Evolutionary conservation across 2,888 invertebrate genomes (phyloP).

Genomic region (Mythimna lalbum): DNA sequence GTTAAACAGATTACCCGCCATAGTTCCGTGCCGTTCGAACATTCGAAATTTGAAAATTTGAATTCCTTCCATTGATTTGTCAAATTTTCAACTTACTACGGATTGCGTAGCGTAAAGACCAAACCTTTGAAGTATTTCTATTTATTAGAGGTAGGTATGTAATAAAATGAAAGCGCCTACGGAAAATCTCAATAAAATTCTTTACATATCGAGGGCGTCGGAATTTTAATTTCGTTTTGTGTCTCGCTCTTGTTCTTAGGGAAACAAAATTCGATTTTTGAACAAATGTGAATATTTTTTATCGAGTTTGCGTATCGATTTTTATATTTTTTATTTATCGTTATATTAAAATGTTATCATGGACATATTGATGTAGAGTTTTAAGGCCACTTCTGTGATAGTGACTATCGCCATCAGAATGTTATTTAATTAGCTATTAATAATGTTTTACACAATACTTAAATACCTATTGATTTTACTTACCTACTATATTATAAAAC

Average conservation of each 20-base stretch:
- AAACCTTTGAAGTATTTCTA: conserved; percentile 42
- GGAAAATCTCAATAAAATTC: conserved; percentile 47
- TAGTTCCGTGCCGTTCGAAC: neutral
- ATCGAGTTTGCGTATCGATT: conserved; percentile 15
- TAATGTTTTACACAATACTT: neutral
- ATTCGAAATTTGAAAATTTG: conserved; percentile 17
- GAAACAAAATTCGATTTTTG: conserved; percentile 47
- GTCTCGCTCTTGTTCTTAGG: conserved; percentile 32
- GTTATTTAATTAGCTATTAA: conserved; percentile 6
- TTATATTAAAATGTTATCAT: neutral
- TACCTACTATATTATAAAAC: neutral
- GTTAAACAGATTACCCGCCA: neutral
- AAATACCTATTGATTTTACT: conserved; percentile 5
- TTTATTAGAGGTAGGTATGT: conserved; percentile 27
- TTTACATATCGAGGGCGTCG: conserved; percentile 36
- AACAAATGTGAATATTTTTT: conserved; percentile 28
- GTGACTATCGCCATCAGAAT: neutral
- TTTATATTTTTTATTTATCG: neutral
- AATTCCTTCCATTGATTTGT: conserved; percentile 36
- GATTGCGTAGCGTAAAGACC: neutral
- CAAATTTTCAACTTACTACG: conserved; percentile 18
- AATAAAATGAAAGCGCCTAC: conserved; percentile 26
- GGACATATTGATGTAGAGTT: neutral
- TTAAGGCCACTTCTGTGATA: neutral
- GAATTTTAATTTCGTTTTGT: conserved; percentile 53